Conservation (phyloP, 2,113 vertebrate species). For the Stegastes partitus region DNA sequence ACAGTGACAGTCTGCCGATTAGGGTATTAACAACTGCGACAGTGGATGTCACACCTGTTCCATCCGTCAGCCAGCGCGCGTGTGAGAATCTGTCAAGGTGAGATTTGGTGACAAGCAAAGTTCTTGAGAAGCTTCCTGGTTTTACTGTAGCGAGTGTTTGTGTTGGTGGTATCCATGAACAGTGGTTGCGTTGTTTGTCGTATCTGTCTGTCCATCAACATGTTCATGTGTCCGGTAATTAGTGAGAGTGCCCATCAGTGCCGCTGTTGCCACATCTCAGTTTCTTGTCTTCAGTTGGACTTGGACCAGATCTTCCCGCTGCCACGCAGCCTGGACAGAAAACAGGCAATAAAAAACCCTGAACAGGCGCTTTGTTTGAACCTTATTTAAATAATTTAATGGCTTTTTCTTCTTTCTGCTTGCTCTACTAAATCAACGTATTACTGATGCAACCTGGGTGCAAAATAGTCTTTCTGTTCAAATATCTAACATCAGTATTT, state of each 20-base stretch:
- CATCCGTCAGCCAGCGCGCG: conserved; percentile 43
- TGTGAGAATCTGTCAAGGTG: conserved; percentile 54
- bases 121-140: conserved; percentile 57
- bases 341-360: conserved; percentile 33
- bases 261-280: conserved; percentile 24
- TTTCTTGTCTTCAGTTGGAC: conserved; percentile 88
- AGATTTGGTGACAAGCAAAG: conserved; percentile 55
- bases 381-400: conserved; percentile 17
- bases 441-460: conserved; percentile 41
- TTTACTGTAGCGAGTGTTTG: conserved; percentile 28
- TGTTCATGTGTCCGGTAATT: conserved; percentile 54
- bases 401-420: conserved; percentile 27
- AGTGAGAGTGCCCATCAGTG: conserved; percentile 58
- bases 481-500: conserved; percentile 30
- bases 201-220: conserved; percentile 51
- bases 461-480: conserved; percentile 35
- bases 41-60: conserved; percentile 53
- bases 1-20: conserved; percentile 39
- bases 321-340: conserved; percentile 90
- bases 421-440: conserved; percentile 19
- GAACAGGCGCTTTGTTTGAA: not conserved
- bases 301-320: conserved; percentile 99
- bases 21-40: conserved; percentile 43
- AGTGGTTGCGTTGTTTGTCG: conserved; percentile 39
- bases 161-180: conserved; percentile 29